These are phyloP conservation scores for Cryptus armator DNA, from an alignment of 2,888 invertebrate species.

Conservation along the genomic window DNA sequence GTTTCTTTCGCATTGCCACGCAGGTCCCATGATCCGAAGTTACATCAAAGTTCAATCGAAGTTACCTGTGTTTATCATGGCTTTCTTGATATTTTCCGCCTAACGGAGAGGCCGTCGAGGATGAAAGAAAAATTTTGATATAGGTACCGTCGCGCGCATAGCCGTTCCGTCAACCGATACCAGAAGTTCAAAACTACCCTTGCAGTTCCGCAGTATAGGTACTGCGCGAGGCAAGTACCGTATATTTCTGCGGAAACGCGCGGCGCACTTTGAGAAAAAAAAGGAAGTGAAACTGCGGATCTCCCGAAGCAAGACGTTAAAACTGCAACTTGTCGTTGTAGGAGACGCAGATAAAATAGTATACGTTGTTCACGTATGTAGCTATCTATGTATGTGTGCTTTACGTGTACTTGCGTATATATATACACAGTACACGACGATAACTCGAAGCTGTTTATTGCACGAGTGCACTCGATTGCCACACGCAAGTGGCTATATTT, in stretches of 20 bases:
- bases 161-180: not conserved
- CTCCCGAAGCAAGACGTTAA: not conserved
- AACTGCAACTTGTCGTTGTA: conserved; percentile 46
- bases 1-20: too few relatives aligned
- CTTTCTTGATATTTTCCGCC: conserved; percentile 3
- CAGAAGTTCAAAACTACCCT: conserved; percentile 1
- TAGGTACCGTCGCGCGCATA: not conserved
- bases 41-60: conserved; percentile 1
- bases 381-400: not conserved
- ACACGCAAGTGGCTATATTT: conserved; percentile 23
- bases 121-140: not conserved
- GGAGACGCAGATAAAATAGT: conserved; percentile 5
- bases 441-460: conserved; percentile 35
- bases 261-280: conserved; percentile 5
- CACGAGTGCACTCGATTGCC: conserved; percentile 7
- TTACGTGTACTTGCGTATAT: not conserved
- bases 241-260: conserved; percentile 17
- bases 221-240: not conserved
- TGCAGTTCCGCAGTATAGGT: not conserved
- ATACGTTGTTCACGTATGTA: not conserved
- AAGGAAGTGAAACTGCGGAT: conserved; percentile 23
- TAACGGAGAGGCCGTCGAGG: not conserved
- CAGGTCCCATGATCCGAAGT: not conserved
- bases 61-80: not conserved
- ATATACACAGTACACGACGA: not conserved